Conservation (phyloP, 2,797 vertebrate genomes). For the Xerus rutilus region DNA sequence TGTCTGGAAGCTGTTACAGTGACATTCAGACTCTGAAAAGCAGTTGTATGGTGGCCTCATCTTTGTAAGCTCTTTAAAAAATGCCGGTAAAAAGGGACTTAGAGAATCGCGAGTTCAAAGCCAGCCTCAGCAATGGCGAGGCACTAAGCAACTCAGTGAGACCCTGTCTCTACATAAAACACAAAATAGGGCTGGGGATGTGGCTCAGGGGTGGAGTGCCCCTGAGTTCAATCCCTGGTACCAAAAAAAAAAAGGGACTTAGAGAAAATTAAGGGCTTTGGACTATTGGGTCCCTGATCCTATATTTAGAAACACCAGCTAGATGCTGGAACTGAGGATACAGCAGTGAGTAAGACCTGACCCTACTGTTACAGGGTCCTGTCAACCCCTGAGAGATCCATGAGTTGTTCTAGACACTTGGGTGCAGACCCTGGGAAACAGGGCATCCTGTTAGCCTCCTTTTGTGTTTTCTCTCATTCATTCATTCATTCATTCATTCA, state of each 20-base stretch:
- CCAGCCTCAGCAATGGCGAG: too few relatives aligned
- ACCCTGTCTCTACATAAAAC: too few relatives aligned
- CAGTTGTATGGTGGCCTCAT: background rate
- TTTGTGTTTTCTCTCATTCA: too few relatives aligned
- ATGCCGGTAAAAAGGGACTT: background rate
- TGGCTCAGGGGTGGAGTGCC: too few relatives aligned
- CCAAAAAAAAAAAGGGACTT: background rate
- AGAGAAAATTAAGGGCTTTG: background rate
- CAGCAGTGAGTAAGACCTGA: background rate
- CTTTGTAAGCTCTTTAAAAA: background rate
- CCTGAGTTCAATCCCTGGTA: too few relatives aligned
- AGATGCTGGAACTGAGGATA: background rate
- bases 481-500: background rate
- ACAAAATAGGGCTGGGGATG: too few relatives aligned
- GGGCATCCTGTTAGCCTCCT: background rate
- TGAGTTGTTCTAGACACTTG: background rate
- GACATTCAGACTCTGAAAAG: background rate
- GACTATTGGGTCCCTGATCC: background rate
- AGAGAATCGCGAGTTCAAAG: too few relatives aligned
- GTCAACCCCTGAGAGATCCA: background rate
- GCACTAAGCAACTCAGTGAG: too few relatives aligned
- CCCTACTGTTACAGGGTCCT: background rate
- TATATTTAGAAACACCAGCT: background rate
- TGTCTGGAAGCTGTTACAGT: background rate
- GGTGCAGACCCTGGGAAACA: background rate